Percentiles rank a stretch among this genome's conserved stretches.
Evolutionary conservation across 2,113 vertebrate genomes (phyloP).

Genomic region (Peromyscus maniculatus): DNA sequence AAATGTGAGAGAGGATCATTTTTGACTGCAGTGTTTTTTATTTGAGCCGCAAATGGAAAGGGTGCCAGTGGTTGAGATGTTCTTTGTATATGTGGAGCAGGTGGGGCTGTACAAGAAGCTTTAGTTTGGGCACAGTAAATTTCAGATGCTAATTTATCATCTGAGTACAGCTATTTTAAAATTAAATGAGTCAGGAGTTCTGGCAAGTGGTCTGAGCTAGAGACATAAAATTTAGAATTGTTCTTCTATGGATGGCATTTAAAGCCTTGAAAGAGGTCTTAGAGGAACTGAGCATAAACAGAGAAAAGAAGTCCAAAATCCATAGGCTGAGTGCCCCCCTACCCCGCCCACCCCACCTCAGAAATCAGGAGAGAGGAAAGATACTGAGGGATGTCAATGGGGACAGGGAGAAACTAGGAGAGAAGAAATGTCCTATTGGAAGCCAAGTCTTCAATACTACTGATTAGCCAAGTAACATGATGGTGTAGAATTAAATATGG

Average conservation of each 20-base stretch:
- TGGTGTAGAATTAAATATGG: background rate
- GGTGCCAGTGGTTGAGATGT: background rate
- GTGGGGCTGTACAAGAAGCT: background rate
- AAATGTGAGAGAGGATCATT: background rate
- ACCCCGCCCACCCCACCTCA: background rate
- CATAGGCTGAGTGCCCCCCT: background rate
- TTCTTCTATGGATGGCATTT: slow-evolving; percentile 6
- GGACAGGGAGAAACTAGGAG: background rate
- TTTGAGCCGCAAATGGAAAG: background rate
- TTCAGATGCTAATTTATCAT: background rate
- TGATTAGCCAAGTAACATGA: background rate
- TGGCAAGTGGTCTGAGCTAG: background rate
- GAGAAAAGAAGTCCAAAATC: background rate
- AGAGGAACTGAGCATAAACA: background rate
- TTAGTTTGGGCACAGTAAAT: background rate
- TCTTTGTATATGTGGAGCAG: background rate
- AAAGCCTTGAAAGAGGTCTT: background rate
- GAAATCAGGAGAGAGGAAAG: background rate
- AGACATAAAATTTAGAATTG: slow-evolving; percentile 26
- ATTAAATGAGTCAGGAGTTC: background rate
- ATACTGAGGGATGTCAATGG: background rate
- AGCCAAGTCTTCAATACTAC: background rate
- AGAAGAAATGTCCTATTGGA: background rate
- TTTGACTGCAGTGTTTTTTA: background rate
- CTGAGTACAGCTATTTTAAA: background rate